Conservation (phyloP, 2,888 invertebrate species). For the Oscheius sp. region DNA sequence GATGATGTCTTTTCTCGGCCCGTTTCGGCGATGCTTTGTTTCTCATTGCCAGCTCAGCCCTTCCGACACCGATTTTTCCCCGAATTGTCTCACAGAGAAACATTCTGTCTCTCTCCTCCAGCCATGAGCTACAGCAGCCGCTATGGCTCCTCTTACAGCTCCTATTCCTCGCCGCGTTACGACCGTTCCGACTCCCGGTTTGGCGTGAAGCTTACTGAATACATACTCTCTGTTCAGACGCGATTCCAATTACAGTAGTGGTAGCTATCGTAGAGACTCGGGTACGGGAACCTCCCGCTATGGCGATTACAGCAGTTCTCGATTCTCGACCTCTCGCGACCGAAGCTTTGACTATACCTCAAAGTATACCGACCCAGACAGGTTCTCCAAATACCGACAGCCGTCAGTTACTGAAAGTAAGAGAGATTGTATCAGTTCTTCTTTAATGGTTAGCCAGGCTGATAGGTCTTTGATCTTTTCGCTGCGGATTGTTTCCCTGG, state of each 20-base stretch:
- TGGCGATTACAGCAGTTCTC: constrained; percentile 18
- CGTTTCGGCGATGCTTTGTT: constrained; percentile 21
- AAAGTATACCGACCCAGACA: constrained; percentile 14
- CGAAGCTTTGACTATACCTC: background rate
- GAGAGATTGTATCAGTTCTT: background rate
- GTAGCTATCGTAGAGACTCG: constrained; percentile 16
- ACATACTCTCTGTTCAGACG: constrained; percentile 7
- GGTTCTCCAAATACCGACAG: constrained; percentile 26
- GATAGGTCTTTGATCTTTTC: no score
- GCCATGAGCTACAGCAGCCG: constrained; percentile 26
- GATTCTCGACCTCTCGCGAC: constrained; percentile 5
- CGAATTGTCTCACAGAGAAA: no score
- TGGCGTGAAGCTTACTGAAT: background rate
- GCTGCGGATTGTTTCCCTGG: no score
- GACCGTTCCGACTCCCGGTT: background rate
- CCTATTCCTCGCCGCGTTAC: constrained; percentile 12
- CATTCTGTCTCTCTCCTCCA: background rate
- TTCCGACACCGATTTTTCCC: constrained; percentile 6
- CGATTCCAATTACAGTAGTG: constrained; percentile 12
- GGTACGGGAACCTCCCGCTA: constrained; percentile 5
- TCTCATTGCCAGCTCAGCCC: constrained; percentile 12
- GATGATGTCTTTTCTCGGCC: constrained; percentile 20
- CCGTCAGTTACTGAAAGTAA: constrained; percentile 12
- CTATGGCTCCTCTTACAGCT: constrained; percentile 10
- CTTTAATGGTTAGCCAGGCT: no score